Percentiles rank a stretch among this genome's conserved stretches.
phyloP scores from a whole-genome alignment of 2,888 invertebrate species.

The Sarcophaga rosellei region DNA sequence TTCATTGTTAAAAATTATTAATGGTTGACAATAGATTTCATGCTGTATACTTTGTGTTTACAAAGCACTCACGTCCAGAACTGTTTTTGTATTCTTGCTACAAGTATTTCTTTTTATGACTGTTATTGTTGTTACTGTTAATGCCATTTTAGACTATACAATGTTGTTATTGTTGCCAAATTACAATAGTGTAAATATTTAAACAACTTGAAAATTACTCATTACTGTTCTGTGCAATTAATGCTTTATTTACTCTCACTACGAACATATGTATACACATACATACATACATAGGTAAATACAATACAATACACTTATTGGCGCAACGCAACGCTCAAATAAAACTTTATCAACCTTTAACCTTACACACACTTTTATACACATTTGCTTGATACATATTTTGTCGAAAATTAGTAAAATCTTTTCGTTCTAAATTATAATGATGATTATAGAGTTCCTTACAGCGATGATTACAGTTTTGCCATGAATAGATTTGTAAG shows the following conservation, averaged over 20 bases:
- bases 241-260: constrained; percentile 46
- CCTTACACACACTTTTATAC: too few species aligned
- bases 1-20: constrained; percentile 79
- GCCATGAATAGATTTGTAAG: too few species aligned
- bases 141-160: neutral
- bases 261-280: neutral
- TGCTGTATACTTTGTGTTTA: constrained; percentile 69
- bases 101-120: neutral
- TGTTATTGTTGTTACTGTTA: constrained; percentile 48
- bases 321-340: neutral
- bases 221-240: constrained; percentile 75
- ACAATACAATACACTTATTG: neutral
- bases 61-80: constrained; percentile 71
- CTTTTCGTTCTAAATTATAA: too few species aligned
- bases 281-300: neutral
- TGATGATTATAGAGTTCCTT: too few species aligned
- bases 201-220: constrained; percentile 78
- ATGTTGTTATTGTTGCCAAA: constrained; percentile 71
- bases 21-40: constrained; percentile 77
- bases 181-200: constrained; percentile 79
- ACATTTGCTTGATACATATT: too few species aligned
- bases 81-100: constrained; percentile 1
- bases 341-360: too few species aligned
- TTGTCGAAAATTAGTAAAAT: too few species aligned
- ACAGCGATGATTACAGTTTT: too few species aligned